Base-by-base conservation (phyloP, 2,113 vertebrate species). In the Spheniscus mendiculus region DNA sequence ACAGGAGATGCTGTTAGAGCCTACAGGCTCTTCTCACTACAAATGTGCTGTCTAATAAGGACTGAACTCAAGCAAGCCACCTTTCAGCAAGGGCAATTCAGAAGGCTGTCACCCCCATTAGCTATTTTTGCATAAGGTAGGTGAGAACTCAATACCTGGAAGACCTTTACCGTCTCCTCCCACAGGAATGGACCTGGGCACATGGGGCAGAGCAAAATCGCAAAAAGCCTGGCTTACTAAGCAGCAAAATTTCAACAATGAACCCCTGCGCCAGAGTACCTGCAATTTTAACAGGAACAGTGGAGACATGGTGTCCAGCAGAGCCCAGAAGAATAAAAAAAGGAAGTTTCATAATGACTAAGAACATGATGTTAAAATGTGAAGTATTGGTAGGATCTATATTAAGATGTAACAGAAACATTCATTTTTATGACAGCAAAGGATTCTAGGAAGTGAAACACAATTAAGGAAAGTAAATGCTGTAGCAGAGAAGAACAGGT, bases 391-490 rank as follows among this genome's bases (percentile, higher is more conserved):
- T 56, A 87, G 70, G 77, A 76, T 79, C 83, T 91, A 83, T 95
- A 83, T 91, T 77, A 85, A 91, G 49, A 73, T 13, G 2, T 2
- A 95, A 83, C 67, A 91, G 70, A 91, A 95, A 62, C 0, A 0
- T 58, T 94, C 29, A 2, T 73, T 95, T 94, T 91, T 92, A 80
- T 70, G 42, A 53, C 40, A 77, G 76, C 30, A 89, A 70, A 93
- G 70, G 63, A 86, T 88, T 95, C 77, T 77, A 93, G 38, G 69
- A 94, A 96, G 58, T 3, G 4, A 95, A 96, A 95, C 52, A 90
- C 69, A 87, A 93, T 85, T 89, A 93, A 42, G 90, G 87, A 94
- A 96, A 95, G 55, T 50, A 86, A 90, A 94, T 59, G 55, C 38
- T 70, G n/a, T 19, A 87, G 84, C 84, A 87, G 34, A 89, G 65